These are phyloP conservation scores for Buceros bicornis DNA, from an alignment of 2,797 vertebrate species.

Conservation along the genomic window DNA sequence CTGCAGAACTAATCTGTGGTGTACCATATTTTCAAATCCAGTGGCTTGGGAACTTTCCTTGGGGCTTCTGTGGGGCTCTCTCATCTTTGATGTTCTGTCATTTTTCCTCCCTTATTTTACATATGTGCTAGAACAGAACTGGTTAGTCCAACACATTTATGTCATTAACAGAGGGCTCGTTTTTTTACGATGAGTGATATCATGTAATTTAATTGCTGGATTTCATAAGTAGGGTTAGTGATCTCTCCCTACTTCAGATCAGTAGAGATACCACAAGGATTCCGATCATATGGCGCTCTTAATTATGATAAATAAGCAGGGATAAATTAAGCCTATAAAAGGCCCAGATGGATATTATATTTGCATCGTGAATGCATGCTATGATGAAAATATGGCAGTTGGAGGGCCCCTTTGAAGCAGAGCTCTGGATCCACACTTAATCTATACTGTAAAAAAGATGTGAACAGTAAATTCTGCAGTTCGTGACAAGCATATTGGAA, in stretches of 20 bases:
- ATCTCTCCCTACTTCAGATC: constrained; percentile 66
- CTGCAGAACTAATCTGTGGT: not conserved
- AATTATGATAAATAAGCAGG: constrained; percentile 60
- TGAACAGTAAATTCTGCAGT: constrained; percentile 56
- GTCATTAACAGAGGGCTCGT: constrained; percentile 20
- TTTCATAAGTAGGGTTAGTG: constrained; percentile 65
- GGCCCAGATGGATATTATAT: constrained; percentile 45
- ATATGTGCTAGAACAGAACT: constrained; percentile 40
- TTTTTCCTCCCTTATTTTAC: constrained; percentile 5
- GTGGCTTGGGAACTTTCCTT: not conserved
- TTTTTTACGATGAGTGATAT: constrained; percentile 28
- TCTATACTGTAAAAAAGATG: constrained; percentile 48
- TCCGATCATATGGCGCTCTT: constrained; percentile 48
- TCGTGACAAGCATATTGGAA: constrained; percentile 32
- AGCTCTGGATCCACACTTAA: constrained; percentile 39
- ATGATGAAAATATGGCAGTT: constrained; percentile 44
- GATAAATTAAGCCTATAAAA: constrained; percentile 53
- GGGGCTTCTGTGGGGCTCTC: not conserved
- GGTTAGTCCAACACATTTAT: constrained; percentile 51
- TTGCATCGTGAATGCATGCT: constrained; percentile 45
- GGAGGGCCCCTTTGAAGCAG: constrained; percentile 47
- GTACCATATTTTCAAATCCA: not conserved
- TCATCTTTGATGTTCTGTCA: constrained; percentile 6
- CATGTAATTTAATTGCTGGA: constrained; percentile 62
- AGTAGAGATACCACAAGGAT: constrained; percentile 55